A percentile compares a stretch with the other conserved stretches of the same genome.
Conservation (phyloP, 2,113 vertebrate species). For the Coracopsis vasa region DNA sequence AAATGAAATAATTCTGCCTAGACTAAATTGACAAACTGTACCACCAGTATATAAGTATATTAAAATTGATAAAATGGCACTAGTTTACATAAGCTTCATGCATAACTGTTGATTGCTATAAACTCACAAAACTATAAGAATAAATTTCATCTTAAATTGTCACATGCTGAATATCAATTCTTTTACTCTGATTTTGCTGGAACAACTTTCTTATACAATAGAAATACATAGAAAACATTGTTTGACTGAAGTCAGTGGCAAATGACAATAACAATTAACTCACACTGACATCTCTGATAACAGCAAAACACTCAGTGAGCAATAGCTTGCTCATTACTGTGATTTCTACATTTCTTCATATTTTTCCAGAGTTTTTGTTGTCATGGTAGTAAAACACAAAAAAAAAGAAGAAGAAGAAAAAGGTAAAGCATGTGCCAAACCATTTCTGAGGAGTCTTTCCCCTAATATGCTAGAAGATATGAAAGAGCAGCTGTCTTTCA, state of each 20-base stretch:
- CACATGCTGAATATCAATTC: neutral
- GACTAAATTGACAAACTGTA: neutral
- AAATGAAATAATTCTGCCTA: conserved; percentile 18
- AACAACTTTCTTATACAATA: neutral
- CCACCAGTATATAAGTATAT: neutral
- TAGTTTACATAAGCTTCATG: neutral
- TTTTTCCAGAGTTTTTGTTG: neutral
- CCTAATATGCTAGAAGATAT: neutral
- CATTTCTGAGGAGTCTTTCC: neutral
- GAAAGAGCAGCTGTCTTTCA: neutral
- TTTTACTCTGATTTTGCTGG: neutral
- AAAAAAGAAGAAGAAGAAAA: neutral
- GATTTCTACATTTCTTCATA: neutral
- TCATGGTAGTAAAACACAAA: neutral
- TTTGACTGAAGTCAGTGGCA: neutral
- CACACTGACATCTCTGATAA: neutral
- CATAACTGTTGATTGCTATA: neutral
- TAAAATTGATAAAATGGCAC: neutral
- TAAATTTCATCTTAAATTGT: neutral
- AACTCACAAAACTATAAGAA: neutral
- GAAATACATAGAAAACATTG: neutral
- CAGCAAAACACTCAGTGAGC: neutral
- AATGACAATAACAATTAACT: neutral
- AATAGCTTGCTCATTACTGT: neutral
- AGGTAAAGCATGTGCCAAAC: neutral